Percentiles rank a stretch among this genome's conserved stretches.
Evolutionary conservation across 2,888 invertebrate species (phyloP).

Genomic region (Diabrotica balteata): DNA sequence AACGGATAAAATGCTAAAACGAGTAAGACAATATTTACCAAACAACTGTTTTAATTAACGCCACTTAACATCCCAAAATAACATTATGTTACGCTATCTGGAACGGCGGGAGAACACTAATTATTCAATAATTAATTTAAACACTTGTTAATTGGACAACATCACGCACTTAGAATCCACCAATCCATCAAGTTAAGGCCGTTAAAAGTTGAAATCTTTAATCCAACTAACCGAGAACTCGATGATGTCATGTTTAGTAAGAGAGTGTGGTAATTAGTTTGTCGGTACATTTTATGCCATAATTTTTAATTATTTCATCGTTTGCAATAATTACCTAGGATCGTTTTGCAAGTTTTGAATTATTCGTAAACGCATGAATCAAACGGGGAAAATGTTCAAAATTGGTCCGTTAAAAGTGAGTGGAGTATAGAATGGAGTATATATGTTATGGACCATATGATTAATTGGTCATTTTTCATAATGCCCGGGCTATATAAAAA

Average conservation of each 20-base stretch:
- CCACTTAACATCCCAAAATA: constrained; percentile 41
- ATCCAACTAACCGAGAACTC: constrained; percentile 35
- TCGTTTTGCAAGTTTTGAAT: no score
- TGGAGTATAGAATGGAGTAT: no score
- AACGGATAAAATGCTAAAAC: neutral
- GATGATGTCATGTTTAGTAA: constrained; percentile 5
- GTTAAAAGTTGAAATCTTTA: constrained; percentile 49
- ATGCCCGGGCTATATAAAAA: no score
- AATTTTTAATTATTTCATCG: constrained; percentile 4
- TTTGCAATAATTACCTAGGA: no score
- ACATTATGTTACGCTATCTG: constrained; percentile 43
- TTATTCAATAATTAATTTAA: constrained; percentile 58
- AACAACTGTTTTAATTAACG: constrained; percentile 40
- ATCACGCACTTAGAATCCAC: constrained; percentile 55
- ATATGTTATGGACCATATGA: no score
- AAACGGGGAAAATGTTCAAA: no score
- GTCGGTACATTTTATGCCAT: constrained; percentile 23
- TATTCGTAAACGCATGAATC: neutral
- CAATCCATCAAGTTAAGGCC: constrained; percentile 49
- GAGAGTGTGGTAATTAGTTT: constrained; percentile 1
- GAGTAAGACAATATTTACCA: constrained; percentile 32
- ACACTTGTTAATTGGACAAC: constrained; percentile 57
- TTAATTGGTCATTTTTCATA: no score
- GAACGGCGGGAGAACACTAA: constrained; percentile 45
- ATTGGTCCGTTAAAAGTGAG: no score